These are phyloP conservation scores for Mythimna loreyi DNA, from an alignment of 2,888 invertebrate species.

Conservation along the genomic window DNA sequence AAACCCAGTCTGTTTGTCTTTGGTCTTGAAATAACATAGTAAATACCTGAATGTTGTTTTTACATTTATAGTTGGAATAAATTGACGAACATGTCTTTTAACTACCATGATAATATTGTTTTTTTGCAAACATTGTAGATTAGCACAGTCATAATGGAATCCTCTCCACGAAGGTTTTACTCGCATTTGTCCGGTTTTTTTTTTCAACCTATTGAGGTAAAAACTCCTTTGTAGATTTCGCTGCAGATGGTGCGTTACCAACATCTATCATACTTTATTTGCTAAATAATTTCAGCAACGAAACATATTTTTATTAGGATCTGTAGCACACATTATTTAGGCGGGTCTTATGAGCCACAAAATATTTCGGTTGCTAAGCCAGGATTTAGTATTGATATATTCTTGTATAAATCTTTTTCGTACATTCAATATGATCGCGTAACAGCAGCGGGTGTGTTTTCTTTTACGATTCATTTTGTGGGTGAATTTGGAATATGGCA, in stretches of 20 bases:
- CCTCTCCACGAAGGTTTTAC: neutral
- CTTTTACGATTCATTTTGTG: slow-evolving; percentile 57
- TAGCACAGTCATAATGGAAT: neutral
- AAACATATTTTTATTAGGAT: slow-evolving; percentile 26
- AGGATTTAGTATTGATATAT: slow-evolving; percentile 52
- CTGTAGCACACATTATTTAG: slow-evolving; percentile 24
- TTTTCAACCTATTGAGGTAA: slow-evolving; percentile 34
- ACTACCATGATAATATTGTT: neutral
- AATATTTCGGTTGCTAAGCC: slow-evolving; percentile 43
- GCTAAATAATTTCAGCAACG: neutral
- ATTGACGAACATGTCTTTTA: neutral
- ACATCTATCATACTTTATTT: slow-evolving; percentile 20
- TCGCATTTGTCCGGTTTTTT: slow-evolving; percentile 17
- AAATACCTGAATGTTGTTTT: neutral
- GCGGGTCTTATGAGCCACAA: slow-evolving; percentile 40
- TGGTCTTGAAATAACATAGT: neutral
- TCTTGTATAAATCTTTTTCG: slow-evolving; percentile 53
- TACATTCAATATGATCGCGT: slow-evolving; percentile 50
- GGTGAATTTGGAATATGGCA: slow-evolving; percentile 38
- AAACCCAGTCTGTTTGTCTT: neutral
- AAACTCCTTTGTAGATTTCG: slow-evolving; percentile 44
- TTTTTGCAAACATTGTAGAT: neutral
- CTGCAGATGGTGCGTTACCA: slow-evolving; percentile 33
- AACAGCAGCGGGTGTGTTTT: slow-evolving; percentile 38
- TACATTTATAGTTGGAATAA: neutral